Evolutionary conservation across 2,888 invertebrate genomes (phyloP).

Genomic region (Cephus pygmeus): DNA sequence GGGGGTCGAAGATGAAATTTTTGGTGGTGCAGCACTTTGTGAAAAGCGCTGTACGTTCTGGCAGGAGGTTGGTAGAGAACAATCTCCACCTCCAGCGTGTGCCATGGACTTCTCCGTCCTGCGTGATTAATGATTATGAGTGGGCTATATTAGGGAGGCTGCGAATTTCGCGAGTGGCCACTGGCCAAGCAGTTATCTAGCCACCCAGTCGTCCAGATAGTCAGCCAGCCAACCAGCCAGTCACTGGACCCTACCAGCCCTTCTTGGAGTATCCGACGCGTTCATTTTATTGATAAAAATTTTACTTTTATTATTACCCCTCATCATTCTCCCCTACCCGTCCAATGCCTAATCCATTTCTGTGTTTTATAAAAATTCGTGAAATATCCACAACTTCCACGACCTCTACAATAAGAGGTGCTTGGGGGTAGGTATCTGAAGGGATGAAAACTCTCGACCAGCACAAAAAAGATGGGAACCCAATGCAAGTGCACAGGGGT

Average conservation of each 20-base stretch:
- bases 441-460: neutral
- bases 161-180: constrained; percentile 39
- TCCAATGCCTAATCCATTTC: neutral
- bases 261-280: constrained; percentile 45
- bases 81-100: constrained; percentile 3
- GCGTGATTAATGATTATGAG: constrained; percentile 64
- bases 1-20: neutral
- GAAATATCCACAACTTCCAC: too few species aligned
- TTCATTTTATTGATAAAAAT: constrained; percentile 56
- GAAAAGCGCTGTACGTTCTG: neutral
- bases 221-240: neutral
- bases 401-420: neutral
- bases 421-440: too few species aligned
- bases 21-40: neutral
- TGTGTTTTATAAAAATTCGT: neutral
- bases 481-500: neutral
- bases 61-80: neutral
- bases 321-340: neutral
- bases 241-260: neutral
- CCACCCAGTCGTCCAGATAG: neutral
- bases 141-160: constrained; percentile 59
- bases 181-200: neutral
- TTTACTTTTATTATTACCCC: constrained; percentile 40
- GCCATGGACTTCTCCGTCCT: constrained; percentile 37
- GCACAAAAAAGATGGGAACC: neutral